Evolutionary conservation across 2,888 invertebrate species (phyloP).

Genomic region (Euzetes globulus): DNA sequence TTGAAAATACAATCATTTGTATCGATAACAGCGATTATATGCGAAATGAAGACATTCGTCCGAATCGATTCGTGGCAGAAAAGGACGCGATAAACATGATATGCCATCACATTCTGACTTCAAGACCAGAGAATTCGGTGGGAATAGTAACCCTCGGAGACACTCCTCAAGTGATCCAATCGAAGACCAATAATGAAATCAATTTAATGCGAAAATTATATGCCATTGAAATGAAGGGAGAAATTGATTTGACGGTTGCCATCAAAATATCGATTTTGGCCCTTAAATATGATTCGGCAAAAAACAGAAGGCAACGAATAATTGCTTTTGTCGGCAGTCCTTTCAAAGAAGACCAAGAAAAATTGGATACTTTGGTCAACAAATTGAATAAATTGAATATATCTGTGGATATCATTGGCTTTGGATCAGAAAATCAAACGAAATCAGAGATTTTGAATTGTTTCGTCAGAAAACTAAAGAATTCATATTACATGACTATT

Average conservation of each 20-base stretch:
- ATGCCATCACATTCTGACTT: not conserved
- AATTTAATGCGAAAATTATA: not conserved
- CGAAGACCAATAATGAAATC: not conserved
- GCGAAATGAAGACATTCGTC: not conserved
- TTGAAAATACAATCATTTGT: not conserved
- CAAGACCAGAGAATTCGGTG: not conserved
- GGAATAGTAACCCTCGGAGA: not conserved
- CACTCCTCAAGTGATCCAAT: not conserved
- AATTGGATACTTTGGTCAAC: not conserved
- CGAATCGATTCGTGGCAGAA: not conserved
- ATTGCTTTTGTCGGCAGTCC: not conserved
- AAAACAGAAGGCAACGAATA: not conserved
- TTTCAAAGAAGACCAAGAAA: not conserved
- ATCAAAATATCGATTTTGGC: not conserved
- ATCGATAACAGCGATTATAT: not conserved
- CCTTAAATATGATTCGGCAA: not conserved
- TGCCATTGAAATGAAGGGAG: not conserved
- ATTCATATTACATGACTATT: not conserved
- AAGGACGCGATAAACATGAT: not conserved
- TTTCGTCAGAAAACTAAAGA: not conserved
- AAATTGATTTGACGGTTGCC: not conserved
- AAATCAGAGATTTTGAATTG: not conserved
- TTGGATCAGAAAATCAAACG: not conserved
- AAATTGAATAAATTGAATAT: not conserved
- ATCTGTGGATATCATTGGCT: not conserved